phyloP scores from a whole-genome alignment of 2,888 invertebrate species.

The Xylota sylvarum region DNA sequence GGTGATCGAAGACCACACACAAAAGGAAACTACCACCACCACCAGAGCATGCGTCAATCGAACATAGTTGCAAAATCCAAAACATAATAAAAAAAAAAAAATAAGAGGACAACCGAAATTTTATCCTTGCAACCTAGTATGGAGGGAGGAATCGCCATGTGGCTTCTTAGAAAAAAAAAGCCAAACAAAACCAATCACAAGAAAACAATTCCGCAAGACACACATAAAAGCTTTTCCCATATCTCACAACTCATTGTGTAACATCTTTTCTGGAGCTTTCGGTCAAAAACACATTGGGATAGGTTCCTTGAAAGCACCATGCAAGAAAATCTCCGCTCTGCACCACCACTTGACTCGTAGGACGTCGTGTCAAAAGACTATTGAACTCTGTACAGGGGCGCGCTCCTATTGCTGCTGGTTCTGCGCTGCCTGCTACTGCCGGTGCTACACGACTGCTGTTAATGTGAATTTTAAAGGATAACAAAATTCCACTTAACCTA shows the following conservation, averaged over 20 bases:
- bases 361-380: constrained; percentile 84
- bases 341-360: constrained; percentile 80
- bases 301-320: constrained; percentile 66
- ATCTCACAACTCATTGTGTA: constrained; percentile 59
- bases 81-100: constrained; percentile 8
- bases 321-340: constrained; percentile 19
- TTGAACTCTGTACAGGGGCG: constrained; percentile 81
- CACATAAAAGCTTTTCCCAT: constrained; percentile 45
- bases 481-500: constrained; percentile 69
- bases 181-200: neutral
- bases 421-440: neutral
- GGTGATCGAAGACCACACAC: constrained; percentile 41
- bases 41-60: constrained; percentile 66
- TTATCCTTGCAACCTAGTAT: constrained; percentile 21
- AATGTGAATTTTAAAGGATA: constrained; percentile 60
- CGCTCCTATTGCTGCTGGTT: constrained; percentile 2
- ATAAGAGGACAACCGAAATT: constrained; percentile 18
- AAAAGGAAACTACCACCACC: neutral
- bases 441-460: constrained; percentile 25
- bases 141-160: constrained; percentile 45
- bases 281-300: constrained; percentile 67
- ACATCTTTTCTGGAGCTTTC: constrained; percentile 64
- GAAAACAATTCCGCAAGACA: constrained; percentile 35
- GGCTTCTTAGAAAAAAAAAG: constrained; percentile 6
- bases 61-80: constrained; percentile 38